Conservation (phyloP, 2,797 vertebrate genomes). For the Cyclura pinguis region DNA sequence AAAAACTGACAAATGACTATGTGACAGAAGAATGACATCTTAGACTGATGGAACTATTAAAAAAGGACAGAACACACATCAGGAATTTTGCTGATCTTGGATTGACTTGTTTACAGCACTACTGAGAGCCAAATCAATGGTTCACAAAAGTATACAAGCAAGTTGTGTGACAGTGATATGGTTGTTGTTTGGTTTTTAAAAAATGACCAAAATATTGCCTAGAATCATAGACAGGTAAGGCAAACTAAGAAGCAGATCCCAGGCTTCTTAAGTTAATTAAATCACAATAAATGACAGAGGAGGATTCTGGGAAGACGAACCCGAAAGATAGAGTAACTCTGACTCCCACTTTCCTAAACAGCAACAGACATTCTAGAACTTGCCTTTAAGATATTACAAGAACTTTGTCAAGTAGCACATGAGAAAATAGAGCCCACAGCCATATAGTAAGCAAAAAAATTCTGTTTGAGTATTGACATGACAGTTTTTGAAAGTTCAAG, state of each 20-base stretch:
- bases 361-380: conserved; percentile 82
- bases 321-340: conserved; percentile 69
- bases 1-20: not conserved
- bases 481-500: conserved; percentile 94
- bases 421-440: conserved; percentile 87
- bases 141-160: not conserved
- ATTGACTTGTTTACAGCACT: rapidly evolving
- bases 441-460: conserved; percentile 88
- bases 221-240: not conserved
- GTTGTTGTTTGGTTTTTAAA: not conserved
- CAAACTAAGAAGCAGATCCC: not conserved
- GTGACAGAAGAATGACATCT: not conserved
- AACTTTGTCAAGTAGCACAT: conserved; percentile 88
- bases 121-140: not conserved
- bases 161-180: not conserved
- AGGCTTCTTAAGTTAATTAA: conserved; percentile 19
- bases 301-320: conserved; percentile 38
- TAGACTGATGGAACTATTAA: not conserved
- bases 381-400: conserved; percentile 88
- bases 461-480: conserved; percentile 92
- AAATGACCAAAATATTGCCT: no score
- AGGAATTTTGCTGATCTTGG: rapidly evolving
- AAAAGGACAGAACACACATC: not conserved
- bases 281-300: conserved; percentile 48
- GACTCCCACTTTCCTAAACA: conserved; percentile 77